Base-by-base conservation (phyloP, 2,113 vertebrate genomes). In the Caretta caretta region DNA sequence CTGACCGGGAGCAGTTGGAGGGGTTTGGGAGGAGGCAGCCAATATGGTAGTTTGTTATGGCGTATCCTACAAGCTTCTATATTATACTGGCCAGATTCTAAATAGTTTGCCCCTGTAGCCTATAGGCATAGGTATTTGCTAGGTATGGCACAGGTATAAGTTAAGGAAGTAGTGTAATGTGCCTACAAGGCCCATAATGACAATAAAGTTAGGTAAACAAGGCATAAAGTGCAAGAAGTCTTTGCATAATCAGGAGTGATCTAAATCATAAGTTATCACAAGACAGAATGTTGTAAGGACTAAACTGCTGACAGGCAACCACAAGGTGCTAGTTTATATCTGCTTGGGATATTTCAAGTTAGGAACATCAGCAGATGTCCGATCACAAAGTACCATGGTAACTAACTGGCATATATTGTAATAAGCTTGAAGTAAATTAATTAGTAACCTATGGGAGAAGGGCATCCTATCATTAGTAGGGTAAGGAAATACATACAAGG, bases 81-180 rank as follows among this genome's bases (percentile, higher is more conserved):
- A 9, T 19, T n/a, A 69, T 42, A 17, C 56, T 48, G 29, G 83
- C 62, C 92, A 96, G 81, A 84, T 5, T 82, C 17, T 76, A 84
- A 92, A 95, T 95, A 93, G 87, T 92, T 97, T 95, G 83, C 48
- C 49, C 35, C 35, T 10, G 35, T 69, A 19, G 35, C 31, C 62
- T 69, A 38, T 20, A 69, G 9, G 17, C 65, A 69, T 9, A 69
- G 17, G 8, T 69, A 72, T 38, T n/a, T 72, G 65, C 65, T 69
- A 38, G 65, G 19, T 38, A 72, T 38, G 19, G n/a, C 14, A 38
- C 20, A 22, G 35, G 17, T 38, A 20, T n/a, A 72, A 22, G 3
- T 38, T 38, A 38, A 72, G 65, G 65, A 10, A 72, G 19, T 38
- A 72, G 14, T 9, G n/a, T 72, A 72, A n/a, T n/a, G 31, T 16